phyloP scores from a whole-genome alignment of 30 jellyfish, hydroid and myxozoan species.

The Mastigias papua region DNA sequence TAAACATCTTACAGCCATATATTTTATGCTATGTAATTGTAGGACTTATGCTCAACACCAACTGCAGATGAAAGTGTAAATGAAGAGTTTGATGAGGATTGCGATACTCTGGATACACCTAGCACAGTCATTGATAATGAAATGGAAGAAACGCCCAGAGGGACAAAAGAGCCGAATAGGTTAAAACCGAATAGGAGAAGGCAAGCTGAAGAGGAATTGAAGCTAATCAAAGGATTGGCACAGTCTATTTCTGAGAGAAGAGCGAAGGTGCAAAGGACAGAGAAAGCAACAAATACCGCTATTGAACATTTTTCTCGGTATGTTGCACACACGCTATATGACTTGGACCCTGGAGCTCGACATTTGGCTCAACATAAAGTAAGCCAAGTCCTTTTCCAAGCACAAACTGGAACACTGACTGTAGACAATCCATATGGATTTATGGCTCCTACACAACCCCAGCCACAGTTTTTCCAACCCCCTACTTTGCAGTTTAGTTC shows the following conservation, averaged over 20 bases:
- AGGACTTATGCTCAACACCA: slow-evolving; percentile 6
- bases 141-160: neutral
- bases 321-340: slow-evolving; percentile 8
- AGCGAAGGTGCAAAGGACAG: slow-evolving; percentile 12
- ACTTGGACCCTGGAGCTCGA: slow-evolving; percentile 2
- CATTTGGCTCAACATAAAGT: slow-evolving; percentile 42
- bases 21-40: neutral
- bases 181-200: slow-evolving; percentile 8
- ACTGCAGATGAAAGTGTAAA: neutral
- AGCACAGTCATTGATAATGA: neutral
- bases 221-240: slow-evolving; percentile 9
- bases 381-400: slow-evolving; percentile 7
- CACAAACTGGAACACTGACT: slow-evolving; percentile 7
- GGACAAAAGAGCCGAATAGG: slow-evolving; percentile 3
- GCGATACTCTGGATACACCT: neutral
- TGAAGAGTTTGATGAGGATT: neutral
- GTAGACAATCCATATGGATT: slow-evolving; percentile 4
- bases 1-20: neutral
- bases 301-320: slow-evolving; percentile 1
- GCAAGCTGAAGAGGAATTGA: slow-evolving; percentile 23
- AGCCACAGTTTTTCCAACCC: slow-evolving; percentile 22
- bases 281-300: neutral
- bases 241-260: slow-evolving; percentile 16
- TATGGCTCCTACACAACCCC: neutral
- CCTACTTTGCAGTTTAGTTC: neutral